A percentile compares a stretch with the other conserved stretches of the same genome.
phyloP scores from a whole-genome alignment of 2,888 invertebrate genomes.

The Rotaria sp. region DNA sequence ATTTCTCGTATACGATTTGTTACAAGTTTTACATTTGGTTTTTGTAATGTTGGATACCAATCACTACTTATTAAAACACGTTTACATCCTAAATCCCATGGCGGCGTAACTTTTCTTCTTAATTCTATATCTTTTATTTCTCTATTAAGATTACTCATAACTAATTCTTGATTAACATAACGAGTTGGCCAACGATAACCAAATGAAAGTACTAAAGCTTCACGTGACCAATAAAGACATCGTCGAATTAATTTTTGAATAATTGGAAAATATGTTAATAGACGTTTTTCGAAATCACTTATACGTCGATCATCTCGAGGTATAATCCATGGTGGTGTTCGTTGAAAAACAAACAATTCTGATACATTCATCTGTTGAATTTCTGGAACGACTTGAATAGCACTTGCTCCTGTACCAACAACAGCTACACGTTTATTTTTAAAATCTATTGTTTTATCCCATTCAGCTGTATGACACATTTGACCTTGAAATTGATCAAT shows the following conservation, averaged over 20 bases:
- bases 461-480: slow-evolving; percentile 5
- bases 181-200: neutral
- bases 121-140: neutral
- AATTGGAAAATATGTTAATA: neutral
- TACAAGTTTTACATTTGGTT: neutral
- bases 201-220: neutral
- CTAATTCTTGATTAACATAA: neutral
- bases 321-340: neutral
- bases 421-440: neutral
- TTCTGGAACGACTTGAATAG: neutral
- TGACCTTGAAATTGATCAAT: neutral
- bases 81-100: neutral
- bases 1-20: neutral
- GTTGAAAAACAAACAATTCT: neutral
- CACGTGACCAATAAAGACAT: neutral
- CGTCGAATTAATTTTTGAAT: neutral
- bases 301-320: neutral
- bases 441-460: neutral
- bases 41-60: neutral
- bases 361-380: neutral
- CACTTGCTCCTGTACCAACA: neutral
- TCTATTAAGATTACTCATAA: neutral
- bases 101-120: neutral
- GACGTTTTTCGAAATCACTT: neutral
- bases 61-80: neutral